phyloP scores from a whole-genome alignment of 2,797 vertebrate species.

The Masticophis lateralis region DNA sequence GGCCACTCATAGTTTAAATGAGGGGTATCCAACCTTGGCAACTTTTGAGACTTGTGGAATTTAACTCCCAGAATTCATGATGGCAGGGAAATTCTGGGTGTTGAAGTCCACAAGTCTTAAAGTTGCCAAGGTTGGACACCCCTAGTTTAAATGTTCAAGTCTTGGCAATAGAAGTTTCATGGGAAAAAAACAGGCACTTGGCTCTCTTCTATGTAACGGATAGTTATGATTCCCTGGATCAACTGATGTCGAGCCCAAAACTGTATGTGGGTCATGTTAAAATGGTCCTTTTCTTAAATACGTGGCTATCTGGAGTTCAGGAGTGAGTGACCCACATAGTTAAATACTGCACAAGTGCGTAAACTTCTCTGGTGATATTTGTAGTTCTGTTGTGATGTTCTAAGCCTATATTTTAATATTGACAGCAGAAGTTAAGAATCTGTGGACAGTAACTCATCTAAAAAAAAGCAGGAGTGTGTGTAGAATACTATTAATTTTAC shows the following conservation, averaged over 20 bases:
- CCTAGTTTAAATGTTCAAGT: neutral
- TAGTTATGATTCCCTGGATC: neutral
- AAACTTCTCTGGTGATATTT: slow-evolving; percentile 39
- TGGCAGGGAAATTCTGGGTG: neutral
- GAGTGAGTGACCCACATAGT: slow-evolving; percentile 29
- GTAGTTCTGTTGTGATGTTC: neutral
- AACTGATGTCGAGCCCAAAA: neutral
- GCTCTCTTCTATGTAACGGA: neutral
- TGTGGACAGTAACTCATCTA: slow-evolving; percentile 12
- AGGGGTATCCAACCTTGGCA: neutral
- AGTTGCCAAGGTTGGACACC: neutral
- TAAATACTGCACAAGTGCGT: slow-evolving; percentile 32
- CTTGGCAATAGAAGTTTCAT: neutral
- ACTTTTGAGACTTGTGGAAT: neutral
- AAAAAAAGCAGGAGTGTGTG: slow-evolving; percentile 13
- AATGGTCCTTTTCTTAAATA: slow-evolving; percentile 32
- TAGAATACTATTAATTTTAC: slow-evolving; percentile 14
- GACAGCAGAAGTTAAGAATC: neutral
- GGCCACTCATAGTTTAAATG: neutral
- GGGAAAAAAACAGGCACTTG: neutral
- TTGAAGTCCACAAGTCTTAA: neutral
- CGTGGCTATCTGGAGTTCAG: slow-evolving; percentile 36
- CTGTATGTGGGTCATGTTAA: neutral
- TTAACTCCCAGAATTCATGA: neutral
- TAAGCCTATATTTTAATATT: neutral